Base-by-base conservation (phyloP, 2,888 invertebrate species). In the Agrochola macilenta region DNA sequence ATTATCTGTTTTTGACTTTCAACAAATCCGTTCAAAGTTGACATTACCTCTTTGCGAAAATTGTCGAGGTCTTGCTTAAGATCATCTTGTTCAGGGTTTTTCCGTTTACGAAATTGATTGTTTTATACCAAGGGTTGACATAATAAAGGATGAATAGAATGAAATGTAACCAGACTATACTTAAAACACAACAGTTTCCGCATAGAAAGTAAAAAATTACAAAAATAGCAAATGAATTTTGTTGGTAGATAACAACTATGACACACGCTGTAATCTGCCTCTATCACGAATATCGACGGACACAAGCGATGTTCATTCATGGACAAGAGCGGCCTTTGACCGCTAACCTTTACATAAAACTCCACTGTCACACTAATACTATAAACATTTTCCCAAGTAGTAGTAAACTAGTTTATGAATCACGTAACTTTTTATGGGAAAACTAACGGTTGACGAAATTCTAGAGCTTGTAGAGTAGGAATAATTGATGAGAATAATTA, bases 231-330 rank as follows among this genome's bases (percentile, higher is more conserved):
- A 14, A 43, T 14, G 2, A 43, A 23, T 23, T 12, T 49, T 20
- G 20, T 63, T 35, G 23, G 30, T 39, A 64, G 39, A 30, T 14
- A 43, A 81, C 20, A 65, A 60, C 58, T 26, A 65, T 61, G 52
- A 68, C 49, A 68, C 58, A 60, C 12, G 39, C 58, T 68, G 14
- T 71, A 84, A 74, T 72, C 74, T 60, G 64, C 5, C 23, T 74
- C 35, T 61, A 65, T 58, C 64, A 43, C 64, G 68, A 64, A 63
- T 54, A 69, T 66, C 57, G 57, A 46, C 39, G 77, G 68, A 86
- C 80, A 57, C 58, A 43, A 77, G n/a, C 35, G 54, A 63, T 66
- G 71, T 78, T 82, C 87, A 86, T 79, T 84, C 82, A 87, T 57
- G 65, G 20, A 54, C 57, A 30, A 72, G 20, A 61, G 43, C 54